Evolutionary conservation across 2,797 vertebrate genomes (phyloP).

Genomic region (Sebastes itinus): DNA sequence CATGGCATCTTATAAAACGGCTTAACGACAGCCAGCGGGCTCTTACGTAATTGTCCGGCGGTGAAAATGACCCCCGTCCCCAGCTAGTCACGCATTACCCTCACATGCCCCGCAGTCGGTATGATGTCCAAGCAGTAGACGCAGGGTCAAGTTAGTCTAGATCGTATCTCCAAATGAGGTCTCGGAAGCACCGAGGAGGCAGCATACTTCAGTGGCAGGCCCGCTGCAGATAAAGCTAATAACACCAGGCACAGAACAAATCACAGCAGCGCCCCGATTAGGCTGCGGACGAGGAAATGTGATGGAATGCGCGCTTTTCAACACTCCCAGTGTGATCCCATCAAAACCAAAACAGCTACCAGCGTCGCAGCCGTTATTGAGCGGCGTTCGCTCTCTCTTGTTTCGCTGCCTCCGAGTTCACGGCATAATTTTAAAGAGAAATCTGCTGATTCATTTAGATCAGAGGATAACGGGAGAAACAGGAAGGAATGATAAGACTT

Average conservation of each 20-base stretch:
- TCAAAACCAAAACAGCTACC: constrained; percentile 74
- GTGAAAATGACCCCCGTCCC: constrained; percentile 13
- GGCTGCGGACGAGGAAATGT: constrained; percentile 70
- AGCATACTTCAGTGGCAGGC: constrained; percentile 83
- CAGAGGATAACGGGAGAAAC: constrained; percentile 24
- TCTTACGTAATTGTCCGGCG: constrained; percentile 31
- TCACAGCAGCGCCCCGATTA: constrained; percentile 55
- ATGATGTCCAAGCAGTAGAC: constrained; percentile 14
- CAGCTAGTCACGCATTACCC: constrained; percentile 25
- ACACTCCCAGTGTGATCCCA: constrained; percentile 70
- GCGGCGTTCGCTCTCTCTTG: background rate
- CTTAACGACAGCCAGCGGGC: background rate
- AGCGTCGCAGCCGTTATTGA: constrained; percentile 4
- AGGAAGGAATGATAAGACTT: constrained; percentile 14
- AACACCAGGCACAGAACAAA: constrained; percentile 68
- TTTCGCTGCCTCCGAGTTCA: background rate
- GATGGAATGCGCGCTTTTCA: constrained; percentile 83
- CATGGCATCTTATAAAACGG: constrained; percentile 16
- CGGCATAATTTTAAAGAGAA: constrained; percentile 21
- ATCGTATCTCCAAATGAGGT: constrained; percentile 69
- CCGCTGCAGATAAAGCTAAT: constrained; percentile 79
- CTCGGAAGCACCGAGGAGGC: constrained; percentile 52
- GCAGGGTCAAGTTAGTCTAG: constrained; percentile 66
- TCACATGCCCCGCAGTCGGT: constrained; percentile 16
- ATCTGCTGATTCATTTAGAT: constrained; percentile 39